These are phyloP conservation scores for Chrysotoxum bicinctum DNA, from an alignment of 2,888 invertebrate genomes.

Conservation along the genomic window DNA sequence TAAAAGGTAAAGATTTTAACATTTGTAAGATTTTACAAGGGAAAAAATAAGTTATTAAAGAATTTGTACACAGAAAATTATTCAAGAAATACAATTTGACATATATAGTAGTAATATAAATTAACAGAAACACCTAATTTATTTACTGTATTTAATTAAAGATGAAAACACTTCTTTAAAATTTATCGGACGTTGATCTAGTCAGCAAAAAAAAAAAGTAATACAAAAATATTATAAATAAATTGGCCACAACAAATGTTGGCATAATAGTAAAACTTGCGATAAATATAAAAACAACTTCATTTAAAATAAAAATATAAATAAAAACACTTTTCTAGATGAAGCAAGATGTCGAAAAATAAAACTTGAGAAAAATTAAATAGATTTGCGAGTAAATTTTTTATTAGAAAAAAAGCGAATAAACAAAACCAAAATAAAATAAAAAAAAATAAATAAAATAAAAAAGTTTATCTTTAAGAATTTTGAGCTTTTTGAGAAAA, in stretches of 20 bases:
- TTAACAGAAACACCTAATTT: conserved; percentile 59
- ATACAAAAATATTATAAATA: conserved; percentile 39
- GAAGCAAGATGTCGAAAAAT: conserved; percentile 30
- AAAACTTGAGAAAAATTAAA: conserved; percentile 15
- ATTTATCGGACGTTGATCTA: conserved; percentile 47
- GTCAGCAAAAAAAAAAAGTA: conserved; percentile 33
- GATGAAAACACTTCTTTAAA: conserved; percentile 36
- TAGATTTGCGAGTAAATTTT: conserved; percentile 60
- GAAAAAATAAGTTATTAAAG: conserved; percentile 68
- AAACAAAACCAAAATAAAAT: conserved; percentile 17
- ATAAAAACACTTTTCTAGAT: conserved; percentile 55
- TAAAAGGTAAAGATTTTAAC: conserved; percentile 62
- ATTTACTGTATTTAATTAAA: conserved; percentile 69
- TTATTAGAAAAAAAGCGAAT: conserved; percentile 46
- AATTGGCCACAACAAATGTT: conserved; percentile 22
- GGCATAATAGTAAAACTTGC: conserved; percentile 62
- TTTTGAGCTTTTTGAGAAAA: conserved; percentile 41
- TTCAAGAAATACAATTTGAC: conserved; percentile 63
- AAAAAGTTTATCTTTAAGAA: background rate
- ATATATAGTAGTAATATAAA: conserved; percentile 57
- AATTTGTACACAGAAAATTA: conserved; percentile 70
- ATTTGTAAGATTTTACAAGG: conserved; percentile 72
- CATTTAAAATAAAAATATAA: conserved; percentile 8
- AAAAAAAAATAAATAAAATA: conserved; percentile 3
- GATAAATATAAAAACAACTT: conserved; percentile 19